Conservation (phyloP, 2,797 vertebrate species). For the Rhincodon typus region DNA sequence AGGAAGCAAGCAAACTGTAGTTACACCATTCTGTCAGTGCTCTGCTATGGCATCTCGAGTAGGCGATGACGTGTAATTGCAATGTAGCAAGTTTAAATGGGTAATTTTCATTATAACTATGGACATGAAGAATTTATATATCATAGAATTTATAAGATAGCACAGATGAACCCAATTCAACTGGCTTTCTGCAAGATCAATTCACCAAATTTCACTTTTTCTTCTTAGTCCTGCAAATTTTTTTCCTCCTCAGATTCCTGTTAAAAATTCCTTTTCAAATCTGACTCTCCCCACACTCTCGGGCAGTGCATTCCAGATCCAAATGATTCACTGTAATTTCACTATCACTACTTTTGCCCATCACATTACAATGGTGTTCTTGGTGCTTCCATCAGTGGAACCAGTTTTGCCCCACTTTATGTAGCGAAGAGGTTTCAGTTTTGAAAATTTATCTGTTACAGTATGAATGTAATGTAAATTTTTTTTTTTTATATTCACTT, state of each 20-base stretch:
- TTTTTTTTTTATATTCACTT: too few relatives aligned
- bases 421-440: too few relatives aligned
- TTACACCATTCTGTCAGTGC: neutral
- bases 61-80: neutral
- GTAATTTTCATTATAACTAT: neutral
- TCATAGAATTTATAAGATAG: neutral
- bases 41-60: neutral
- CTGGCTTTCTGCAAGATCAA: neutral
- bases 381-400: too few relatives aligned
- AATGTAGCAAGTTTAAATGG: neutral
- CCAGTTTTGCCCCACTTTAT: too few relatives aligned
- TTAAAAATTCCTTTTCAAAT: neutral
- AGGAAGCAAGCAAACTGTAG: neutral
- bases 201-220: neutral
- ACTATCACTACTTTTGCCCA: too few relatives aligned
- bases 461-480: too few relatives aligned
- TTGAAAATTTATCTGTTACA: too few relatives aligned
- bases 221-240: neutral
- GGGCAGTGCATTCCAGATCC: neutral
- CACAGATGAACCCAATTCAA: neutral
- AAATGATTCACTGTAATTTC: neutral
- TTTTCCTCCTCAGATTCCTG: neutral
- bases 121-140: neutral
- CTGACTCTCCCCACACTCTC: neutral
- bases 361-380: too few relatives aligned